Conservation (phyloP, 2,888 invertebrate species). For the Orthosia cruda region DNA sequence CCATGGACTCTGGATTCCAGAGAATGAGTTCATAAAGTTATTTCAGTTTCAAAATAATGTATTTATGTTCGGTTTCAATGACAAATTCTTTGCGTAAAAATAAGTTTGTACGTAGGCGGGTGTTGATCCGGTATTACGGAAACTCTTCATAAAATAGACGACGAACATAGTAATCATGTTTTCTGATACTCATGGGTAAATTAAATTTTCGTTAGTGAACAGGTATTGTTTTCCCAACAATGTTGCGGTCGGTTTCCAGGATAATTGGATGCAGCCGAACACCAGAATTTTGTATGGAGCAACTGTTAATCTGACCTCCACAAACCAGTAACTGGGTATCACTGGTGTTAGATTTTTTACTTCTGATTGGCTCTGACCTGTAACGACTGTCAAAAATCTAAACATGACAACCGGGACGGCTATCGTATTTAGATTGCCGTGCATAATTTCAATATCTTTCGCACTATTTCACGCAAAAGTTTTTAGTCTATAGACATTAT, state of each 20-base stretch:
- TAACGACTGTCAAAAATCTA: neutral
- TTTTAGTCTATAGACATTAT: constrained; percentile 5
- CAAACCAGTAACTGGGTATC: too few relatives aligned
- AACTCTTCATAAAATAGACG: constrained; percentile 29
- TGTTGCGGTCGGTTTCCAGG: too few relatives aligned
- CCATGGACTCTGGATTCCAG: constrained; percentile 25
- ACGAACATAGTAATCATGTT: constrained; percentile 8
- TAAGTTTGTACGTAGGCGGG: constrained; percentile 55
- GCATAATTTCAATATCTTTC: neutral
- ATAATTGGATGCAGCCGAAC: too few relatives aligned
- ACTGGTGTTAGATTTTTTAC: too few relatives aligned
- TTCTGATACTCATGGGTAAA: too few relatives aligned
- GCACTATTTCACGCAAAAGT: neutral
- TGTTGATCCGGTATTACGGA: constrained; percentile 47
- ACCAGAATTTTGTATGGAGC: too few relatives aligned
- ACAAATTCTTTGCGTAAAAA: constrained; percentile 66
- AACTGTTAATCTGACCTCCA: too few relatives aligned
- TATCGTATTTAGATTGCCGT: neutral
- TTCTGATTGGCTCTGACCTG: too few relatives aligned
- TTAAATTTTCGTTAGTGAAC: too few relatives aligned
- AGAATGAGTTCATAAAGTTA: constrained; percentile 56
- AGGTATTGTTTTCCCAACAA: too few relatives aligned
- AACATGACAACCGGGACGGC: too few relatives aligned
- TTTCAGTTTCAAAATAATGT: constrained; percentile 62
- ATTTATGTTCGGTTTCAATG: constrained; percentile 61